Percentiles rank a stretch among this genome's conserved stretches.
These are phyloP conservation scores for Talpa occidentalis DNA, from an alignment of 2,113 vertebrate genomes.

Conservation along the genomic window DNA sequence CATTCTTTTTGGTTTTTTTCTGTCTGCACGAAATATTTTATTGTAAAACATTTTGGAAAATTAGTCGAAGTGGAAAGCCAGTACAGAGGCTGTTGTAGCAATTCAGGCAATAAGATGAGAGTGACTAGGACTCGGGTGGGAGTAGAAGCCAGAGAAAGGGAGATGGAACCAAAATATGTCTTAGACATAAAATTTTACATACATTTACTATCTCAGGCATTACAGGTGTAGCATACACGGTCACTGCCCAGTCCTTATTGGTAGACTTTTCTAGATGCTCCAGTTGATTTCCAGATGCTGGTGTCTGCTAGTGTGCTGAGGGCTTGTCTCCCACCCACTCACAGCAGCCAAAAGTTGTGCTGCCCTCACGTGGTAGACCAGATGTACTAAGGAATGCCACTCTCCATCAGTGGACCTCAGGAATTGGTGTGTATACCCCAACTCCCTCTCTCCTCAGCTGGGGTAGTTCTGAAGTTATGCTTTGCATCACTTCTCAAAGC, in stretches of 20 bases:
- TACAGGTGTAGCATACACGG: not conserved
- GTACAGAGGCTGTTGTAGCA: not conserved
- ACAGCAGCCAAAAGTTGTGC: too few species aligned
- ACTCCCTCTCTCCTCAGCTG: not conserved
- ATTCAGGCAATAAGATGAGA: not conserved
- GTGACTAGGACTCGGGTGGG: not conserved
- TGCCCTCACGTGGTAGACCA: not conserved
- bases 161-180: not conserved
- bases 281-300: not conserved
- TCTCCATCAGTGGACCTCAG: not conserved
- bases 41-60: not conserved
- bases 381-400: not conserved
- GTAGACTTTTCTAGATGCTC: not conserved
- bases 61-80: not conserved
- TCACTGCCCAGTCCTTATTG: accelerated
- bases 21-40: not conserved
- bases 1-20: not conserved
- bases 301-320: not conserved
- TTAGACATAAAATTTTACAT: not conserved
- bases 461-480: not conserved
- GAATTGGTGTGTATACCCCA: not conserved
- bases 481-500: not conserved
- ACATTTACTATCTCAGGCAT: accelerated
- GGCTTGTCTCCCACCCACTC: too few species aligned
- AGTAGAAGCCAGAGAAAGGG: not conserved